phyloP scores from a whole-genome alignment of 1,140 invertebrate genomes.

The Temnothorax curvispinosus region DNA sequence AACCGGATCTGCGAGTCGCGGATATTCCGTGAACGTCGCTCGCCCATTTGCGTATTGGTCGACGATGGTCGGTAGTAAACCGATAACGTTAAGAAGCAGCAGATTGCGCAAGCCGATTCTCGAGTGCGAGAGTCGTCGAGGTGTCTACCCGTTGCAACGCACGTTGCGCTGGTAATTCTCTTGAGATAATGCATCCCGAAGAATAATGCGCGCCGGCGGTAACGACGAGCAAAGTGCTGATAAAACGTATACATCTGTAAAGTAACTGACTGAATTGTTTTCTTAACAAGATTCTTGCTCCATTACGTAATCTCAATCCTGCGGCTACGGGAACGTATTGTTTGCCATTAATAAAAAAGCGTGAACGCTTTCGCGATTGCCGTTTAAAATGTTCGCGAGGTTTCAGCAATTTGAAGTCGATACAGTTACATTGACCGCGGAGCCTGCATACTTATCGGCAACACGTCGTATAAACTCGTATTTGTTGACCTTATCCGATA shows the following conservation, averaged over 20 bases:
- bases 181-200: conserved; percentile 25
- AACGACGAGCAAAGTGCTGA: conserved; percentile 55
- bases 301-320: conserved; percentile 32
- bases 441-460: conserved; percentile 23
- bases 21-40: conserved; percentile 42
- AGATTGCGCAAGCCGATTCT: conserved; percentile 47
- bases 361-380: conserved; percentile 34
- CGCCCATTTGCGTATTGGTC: conserved; percentile 18
- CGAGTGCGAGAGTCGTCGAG: background rate
- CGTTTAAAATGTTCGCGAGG: conserved; percentile 14
- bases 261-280: conserved; percentile 33
- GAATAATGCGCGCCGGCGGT: conserved; percentile 49
- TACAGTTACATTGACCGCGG: background rate
- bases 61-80: conserved; percentile 44
- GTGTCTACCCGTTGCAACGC: conserved; percentile 3
- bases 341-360: conserved; percentile 48
- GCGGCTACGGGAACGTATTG: conserved; percentile 14
- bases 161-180: background rate
- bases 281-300: conserved; percentile 16
- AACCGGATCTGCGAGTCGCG: conserved; percentile 43
- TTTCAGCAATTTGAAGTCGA: background rate
- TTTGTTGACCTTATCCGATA: conserved; percentile 15
- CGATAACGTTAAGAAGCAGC: conserved; percentile 47
- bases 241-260: conserved; percentile 51
- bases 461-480: conserved; percentile 14